Conservation (phyloP, 2,113 vertebrate species). For the Neodon shergylaensis region DNA sequence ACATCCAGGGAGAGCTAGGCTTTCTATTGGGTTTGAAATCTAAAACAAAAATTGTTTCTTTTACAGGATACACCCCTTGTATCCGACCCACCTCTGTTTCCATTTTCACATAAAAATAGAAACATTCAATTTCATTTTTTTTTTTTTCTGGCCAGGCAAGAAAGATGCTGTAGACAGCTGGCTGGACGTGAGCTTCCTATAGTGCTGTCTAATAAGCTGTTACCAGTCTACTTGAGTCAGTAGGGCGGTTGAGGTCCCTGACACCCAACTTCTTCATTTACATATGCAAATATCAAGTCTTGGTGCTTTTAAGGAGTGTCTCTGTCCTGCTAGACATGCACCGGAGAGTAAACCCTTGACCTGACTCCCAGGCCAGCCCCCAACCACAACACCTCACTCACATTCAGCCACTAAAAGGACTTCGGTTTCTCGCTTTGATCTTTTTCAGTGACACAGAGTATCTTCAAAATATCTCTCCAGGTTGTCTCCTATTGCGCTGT, state of each 20-base stretch:
- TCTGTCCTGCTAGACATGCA: neutral
- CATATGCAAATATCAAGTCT: neutral
- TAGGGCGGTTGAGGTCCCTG: neutral
- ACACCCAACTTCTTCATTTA: slow-evolving; percentile 26
- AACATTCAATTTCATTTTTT: slow-evolving; percentile 70
- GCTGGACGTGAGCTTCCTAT: slow-evolving; percentile 33
- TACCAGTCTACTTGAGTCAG: neutral
- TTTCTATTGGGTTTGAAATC: slow-evolving; percentile 82
- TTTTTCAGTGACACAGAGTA: neutral
- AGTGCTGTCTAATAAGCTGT: slow-evolving; percentile 27
- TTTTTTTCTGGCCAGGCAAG: slow-evolving; percentile 76
- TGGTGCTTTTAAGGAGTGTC: neutral
- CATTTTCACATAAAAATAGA: slow-evolving; percentile 85
- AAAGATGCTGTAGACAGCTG: slow-evolving; percentile 38
- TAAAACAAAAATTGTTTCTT: slow-evolving; percentile 78
- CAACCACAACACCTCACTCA: neutral
- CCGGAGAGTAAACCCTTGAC: neutral
- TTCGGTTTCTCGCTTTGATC: neutral
- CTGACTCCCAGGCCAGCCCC: neutral
- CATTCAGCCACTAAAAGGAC: slow-evolving; percentile 8
- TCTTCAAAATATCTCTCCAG: neutral
- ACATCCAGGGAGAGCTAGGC: slow-evolving; percentile 75
- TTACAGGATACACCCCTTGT: slow-evolving; percentile 81
- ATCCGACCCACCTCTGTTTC: slow-evolving; percentile 83
- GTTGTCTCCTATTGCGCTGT: neutral